Base-by-base conservation (phyloP, 2,888 invertebrate genomes). In the Lochmaea capreae region DNA sequence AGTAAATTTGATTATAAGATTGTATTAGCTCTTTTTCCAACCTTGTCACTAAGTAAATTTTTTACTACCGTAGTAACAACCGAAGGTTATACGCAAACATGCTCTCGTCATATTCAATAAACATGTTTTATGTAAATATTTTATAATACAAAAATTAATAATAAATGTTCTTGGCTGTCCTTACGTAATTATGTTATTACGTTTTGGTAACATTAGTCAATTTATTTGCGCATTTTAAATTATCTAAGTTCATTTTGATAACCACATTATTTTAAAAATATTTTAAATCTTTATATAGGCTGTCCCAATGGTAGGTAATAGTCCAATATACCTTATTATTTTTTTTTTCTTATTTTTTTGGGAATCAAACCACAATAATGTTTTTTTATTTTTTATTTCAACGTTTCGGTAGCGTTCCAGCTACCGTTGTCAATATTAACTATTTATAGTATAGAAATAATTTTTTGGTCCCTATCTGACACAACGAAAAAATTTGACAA, bases 41-140 rank as follows among this genome's bases (percentile, higher is more conserved):
- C 8, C 8, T 39, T 39, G 33, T 39, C 33, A 39, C 33, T 39
- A 39, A 9, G 33, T 39, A 39, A 39, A 39, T 39, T 39, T 39
- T 39, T 39, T 39, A 39, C 33, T 8, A 39, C 33, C 16, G n/a
- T 54, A 10, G 54, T 54, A 54, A 54, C 54, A 16, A 14, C 16
- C 54, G 16, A 54, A 54, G 33, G 52, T 16, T 52, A 52, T n/a
- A 52, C 52, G 16, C 54, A 54, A 67, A n/a, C 42, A 67, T 59
- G 14, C 57, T 39, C 39, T 33, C 14, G 18, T 14, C 12, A 3
- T 11, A 54, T 33, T 42, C 8, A 46, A 46, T 46, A 52, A 14
- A 52, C 52, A n/a, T 12, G n/a, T 54, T 54, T 54, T 54, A 54
- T 54, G 18, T 54, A 54, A 54, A 54, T 54, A 54, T 54, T 16